A percentile compares a stretch with the other conserved stretches of the same genome.
Evolutionary conservation across 2,888 invertebrate genomes (phyloP).

Genomic region (Lapara coniferarum): DNA sequence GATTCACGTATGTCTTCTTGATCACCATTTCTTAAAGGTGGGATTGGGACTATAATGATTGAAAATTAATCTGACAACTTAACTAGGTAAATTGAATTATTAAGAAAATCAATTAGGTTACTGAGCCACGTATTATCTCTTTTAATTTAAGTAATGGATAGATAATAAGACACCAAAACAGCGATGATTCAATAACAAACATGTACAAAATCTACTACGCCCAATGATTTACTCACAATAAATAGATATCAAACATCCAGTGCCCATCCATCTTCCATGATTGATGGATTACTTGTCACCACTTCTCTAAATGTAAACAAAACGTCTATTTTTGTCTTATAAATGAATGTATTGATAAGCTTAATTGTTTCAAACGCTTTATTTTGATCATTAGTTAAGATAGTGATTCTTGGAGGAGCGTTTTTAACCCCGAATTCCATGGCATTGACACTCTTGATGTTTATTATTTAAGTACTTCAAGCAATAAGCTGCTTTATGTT

Average conservation of each 20-base stretch:
- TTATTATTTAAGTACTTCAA: constrained; percentile 19
- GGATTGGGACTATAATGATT: no score
- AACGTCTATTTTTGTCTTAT: constrained; percentile 73
- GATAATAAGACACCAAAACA: neutral
- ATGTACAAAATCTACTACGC: neutral
- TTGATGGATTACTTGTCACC: constrained; percentile 76
- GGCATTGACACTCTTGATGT: constrained; percentile 50
- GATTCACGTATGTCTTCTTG: no score
- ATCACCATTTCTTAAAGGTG: no score
- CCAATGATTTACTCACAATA: constrained; percentile 38
- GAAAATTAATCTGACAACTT: no score
- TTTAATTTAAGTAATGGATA: neutral
- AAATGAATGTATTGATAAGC: constrained; percentile 73
- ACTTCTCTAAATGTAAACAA: constrained; percentile 81
- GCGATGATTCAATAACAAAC: neutral
- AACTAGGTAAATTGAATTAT: no score
- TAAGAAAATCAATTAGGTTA: no score
- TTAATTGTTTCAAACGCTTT: constrained; percentile 72
- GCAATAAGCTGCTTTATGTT: constrained; percentile 27
- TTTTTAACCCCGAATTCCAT: constrained; percentile 54
- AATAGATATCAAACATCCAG: constrained; percentile 54
- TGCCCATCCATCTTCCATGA: constrained; percentile 70
- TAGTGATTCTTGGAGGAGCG: constrained; percentile 44
- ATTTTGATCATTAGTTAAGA: constrained; percentile 58
- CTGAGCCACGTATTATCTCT: no score